Percentiles rank a stretch among this genome's conserved stretches.
phyloP scores from a whole-genome alignment of 2,888 invertebrate species.

The Tiphia femorata region DNA sequence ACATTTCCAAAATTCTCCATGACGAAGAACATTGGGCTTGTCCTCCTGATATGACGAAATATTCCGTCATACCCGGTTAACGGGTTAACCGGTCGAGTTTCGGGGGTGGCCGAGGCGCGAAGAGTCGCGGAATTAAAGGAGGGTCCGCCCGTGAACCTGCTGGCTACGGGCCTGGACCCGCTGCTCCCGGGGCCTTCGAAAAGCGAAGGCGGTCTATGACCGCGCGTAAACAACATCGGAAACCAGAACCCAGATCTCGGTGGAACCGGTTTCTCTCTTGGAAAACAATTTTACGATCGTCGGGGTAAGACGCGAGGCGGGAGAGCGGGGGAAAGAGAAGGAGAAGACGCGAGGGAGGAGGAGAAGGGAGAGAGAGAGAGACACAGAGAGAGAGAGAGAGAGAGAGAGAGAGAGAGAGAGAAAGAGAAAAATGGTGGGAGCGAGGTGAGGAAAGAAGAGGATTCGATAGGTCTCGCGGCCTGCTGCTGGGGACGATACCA shows the following conservation, averaged over 20 bases:
- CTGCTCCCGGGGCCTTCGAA: slow-evolving; percentile 39
- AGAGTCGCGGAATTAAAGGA: neutral
- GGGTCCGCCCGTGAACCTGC: slow-evolving; percentile 18
- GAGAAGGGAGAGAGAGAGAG: slow-evolving; percentile 11
- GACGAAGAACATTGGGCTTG: too few relatives aligned
- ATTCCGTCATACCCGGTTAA: too few relatives aligned
- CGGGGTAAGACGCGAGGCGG: slow-evolving; percentile 37
- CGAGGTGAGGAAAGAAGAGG: slow-evolving; percentile 7
- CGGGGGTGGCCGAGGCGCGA: neutral
- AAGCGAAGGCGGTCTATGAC: slow-evolving; percentile 62
- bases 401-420: slow-evolving; percentile 6
- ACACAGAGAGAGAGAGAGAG: neutral
- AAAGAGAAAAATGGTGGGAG: neutral
- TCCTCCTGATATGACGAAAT: too few relatives aligned
- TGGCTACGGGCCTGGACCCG: slow-evolving; percentile 17
- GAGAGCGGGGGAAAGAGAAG: neutral
- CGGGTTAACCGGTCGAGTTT: too few relatives aligned
- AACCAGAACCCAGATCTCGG: slow-evolving; percentile 61
- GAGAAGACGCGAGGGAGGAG: slow-evolving; percentile 3
- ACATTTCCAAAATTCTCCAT: too few relatives aligned
- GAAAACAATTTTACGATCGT: slow-evolving; percentile 64
- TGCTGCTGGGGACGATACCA: slow-evolving; percentile 10
- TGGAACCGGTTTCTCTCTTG: slow-evolving; percentile 61
- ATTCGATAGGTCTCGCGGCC: slow-evolving; percentile 21
- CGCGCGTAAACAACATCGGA: slow-evolving; percentile 63